Base-by-base conservation (phyloP, 2,113 vertebrate species). In the Menura novaehollandiae region DNA sequence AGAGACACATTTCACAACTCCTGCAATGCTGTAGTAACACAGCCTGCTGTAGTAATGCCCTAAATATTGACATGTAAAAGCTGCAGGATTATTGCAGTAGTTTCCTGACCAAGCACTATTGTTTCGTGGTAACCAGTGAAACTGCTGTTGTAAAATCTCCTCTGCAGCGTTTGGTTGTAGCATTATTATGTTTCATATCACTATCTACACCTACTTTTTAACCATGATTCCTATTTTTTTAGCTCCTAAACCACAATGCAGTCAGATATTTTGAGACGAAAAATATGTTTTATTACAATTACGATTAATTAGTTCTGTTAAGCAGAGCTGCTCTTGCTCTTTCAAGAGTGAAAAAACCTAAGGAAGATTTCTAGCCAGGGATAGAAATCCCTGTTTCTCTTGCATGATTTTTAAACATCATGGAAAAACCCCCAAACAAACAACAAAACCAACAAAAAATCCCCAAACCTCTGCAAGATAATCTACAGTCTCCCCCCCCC, bases 51-150 rank as follows among this genome's bases (percentile, higher is more conserved):
- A 74, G 91, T 3, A 73, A 8, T 82, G 88, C 88, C 78, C 88
- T 83, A 51, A 91, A 85, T 85, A 91, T 56, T 51, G 91, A 80
- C 82, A 55, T 26, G 52, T 63, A 69, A 47, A 77, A 95, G 82
- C 88, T 88, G 79, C 88, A 39, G 88, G 91, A 22, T 91, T 73
- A 47, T 89, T 91, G 93, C 94, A 41, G 93, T 44, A 8, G 24
- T 86, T 90, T 88, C 90, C 72, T 74, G 81, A 62, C 39, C 37
- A 6, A 72, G 74, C 44, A 43, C 84, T 87, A 64, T 91, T 94
- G 90, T 93, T 93, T 84, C 47, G 6, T 11, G 59, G 80, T 51
- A 86, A 86, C 43, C 30, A 7, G 59, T 28, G 51, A 35, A 78
- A 46, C 20, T 21, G 79, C 76, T 72, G 3, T 8, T 78, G 72